phyloP scores from a whole-genome alignment of 2,113 vertebrate species.

The Pteruthius melanotis region DNA sequence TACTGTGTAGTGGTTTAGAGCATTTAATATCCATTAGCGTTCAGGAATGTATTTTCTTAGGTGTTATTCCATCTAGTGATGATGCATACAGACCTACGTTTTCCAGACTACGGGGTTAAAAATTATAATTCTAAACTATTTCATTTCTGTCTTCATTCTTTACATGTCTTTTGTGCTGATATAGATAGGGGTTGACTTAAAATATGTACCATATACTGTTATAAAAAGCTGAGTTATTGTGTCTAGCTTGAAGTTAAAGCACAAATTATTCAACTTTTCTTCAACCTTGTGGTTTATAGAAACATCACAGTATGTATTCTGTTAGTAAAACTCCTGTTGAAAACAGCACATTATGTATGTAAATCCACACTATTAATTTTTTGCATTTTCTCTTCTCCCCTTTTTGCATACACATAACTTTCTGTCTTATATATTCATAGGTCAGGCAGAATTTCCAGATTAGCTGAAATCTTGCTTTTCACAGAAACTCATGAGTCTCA shows the following conservation, averaged over 20 bases:
- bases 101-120: conserved; percentile 8
- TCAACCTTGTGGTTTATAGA: not conserved
- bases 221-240: not conserved
- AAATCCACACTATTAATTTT: not conserved
- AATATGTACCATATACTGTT: not conserved
- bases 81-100: not conserved
- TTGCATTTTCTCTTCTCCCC: not conserved
- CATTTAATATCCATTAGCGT: conserved; percentile 65
- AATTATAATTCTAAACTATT: not conserved
- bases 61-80: conserved; percentile 7
- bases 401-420: not conserved
- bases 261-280: not conserved
- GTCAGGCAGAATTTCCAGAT: not conserved
- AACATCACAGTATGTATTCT: not conserved
- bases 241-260: not conserved
- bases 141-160: not conserved
- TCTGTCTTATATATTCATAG: not conserved
- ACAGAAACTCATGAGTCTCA: not conserved
- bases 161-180: not conserved
- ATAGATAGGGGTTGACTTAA: not conserved
- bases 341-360: not conserved
- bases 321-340: not conserved
- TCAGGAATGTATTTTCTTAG: conserved; percentile 29
- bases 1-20: conserved; percentile 37
- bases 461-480: not conserved